These are phyloP conservation scores for Montipora capricornis DNA, from an alignment of 64 coral and sea anemone genomes.

Conservation along the genomic window DNA sequence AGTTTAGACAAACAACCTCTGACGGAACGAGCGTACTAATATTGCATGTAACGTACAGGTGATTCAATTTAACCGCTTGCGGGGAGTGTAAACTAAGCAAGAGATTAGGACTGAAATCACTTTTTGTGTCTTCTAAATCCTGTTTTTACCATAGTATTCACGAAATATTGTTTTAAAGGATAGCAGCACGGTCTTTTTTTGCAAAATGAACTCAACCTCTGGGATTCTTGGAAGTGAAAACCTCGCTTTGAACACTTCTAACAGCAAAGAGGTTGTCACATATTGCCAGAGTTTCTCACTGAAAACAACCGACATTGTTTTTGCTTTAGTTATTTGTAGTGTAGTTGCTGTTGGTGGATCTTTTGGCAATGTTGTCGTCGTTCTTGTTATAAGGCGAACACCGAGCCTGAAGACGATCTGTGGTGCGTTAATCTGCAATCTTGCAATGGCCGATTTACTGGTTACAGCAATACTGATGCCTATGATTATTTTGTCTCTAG, in stretches of 20 bases:
- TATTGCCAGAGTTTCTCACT: slow-evolving; percentile 6
- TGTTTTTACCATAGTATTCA: no score
- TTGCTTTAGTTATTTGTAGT: background rate
- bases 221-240: background rate
- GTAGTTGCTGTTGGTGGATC: background rate
- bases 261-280: background rate
- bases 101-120: no score
- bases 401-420: background rate
- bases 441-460: background rate
- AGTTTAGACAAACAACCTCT: no score
- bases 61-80: no score
- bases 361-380: background rate
- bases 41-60: no score
- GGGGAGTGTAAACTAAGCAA: no score
- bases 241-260: background rate
- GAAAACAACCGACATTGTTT: background rate
- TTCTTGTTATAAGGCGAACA: background rate
- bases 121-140: no score
- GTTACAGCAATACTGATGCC: background rate
- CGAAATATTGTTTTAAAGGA: background rate
- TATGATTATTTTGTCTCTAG: background rate
- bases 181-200: background rate
- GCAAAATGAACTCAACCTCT: background rate
- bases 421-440: slow-evolving; percentile 14
- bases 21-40: no score